phyloP scores from a whole-genome alignment of 2,888 invertebrate genomes.

The Rotaria sp. region DNA sequence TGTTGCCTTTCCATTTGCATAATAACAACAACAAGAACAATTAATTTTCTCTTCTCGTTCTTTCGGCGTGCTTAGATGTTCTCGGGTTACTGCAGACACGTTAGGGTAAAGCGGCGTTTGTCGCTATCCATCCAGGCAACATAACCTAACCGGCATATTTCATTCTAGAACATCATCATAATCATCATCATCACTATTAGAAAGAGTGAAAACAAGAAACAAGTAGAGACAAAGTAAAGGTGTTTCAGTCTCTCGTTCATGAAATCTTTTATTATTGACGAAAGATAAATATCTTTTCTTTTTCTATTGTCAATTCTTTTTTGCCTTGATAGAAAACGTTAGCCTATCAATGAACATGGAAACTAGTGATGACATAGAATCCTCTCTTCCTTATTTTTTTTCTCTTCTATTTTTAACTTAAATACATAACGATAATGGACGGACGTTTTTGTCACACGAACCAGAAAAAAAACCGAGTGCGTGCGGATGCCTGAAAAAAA shows the following conservation, averaged over 20 bases:
- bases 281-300: neutral
- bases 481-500: neutral
- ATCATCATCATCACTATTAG: neutral
- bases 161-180: neutral
- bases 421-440: neutral
- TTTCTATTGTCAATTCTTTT: neutral
- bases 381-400: neutral
- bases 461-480: neutral
- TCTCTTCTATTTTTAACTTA: neutral
- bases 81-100: neutral
- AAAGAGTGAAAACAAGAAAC: neutral
- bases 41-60: neutral
- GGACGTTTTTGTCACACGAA: constrained; percentile 9
- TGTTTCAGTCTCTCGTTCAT: too few species aligned
- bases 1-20: neutral
- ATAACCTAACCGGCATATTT: neutral
- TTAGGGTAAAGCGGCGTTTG: neutral
- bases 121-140: neutral
- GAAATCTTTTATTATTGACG: neutral
- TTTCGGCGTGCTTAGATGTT: neutral
- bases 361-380: neutral
- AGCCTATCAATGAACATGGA: constrained; percentile 5
- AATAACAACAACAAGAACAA: neutral
- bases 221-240: neutral
- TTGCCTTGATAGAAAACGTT: neutral